Evolutionary conservation across 2,888 invertebrate genomes (phyloP), one percentile per base, ranked within the genome.

Genomic region (Pterostichus madidus): DNA sequence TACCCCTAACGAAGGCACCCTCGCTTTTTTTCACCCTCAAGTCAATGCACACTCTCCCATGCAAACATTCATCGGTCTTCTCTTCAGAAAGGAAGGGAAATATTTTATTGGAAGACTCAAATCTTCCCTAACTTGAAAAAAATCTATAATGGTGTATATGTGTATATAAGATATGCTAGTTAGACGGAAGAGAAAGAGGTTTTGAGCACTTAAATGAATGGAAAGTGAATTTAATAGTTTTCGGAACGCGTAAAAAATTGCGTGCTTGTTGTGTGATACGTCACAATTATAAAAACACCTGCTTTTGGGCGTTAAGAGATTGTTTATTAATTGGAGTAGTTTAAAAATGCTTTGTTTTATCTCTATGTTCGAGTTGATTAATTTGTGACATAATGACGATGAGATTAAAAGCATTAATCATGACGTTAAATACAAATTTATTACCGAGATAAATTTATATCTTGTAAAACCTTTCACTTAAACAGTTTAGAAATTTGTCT

Each of bases 101-200:
- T 85, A 84, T 85, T 83, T 84, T 84, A 76, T 86, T 88, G 89
- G 88, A 79, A 85, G 84, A 86, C 88, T 87, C 82, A 87, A 87
- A 88, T 89, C 89, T 89, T 89, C 89, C 89, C 89, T 89, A 89
- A 89, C 88, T 89, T 87, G 89, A 89, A 86, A 89, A 88, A 90
- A 90, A 90, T 90, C 90, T 89, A 90, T 90, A 90, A 90, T 89
- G 89, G 88, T 89, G 89, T 89, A 89, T 89, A 89, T 89, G 88
- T 89, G 89, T 89, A 89, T 89, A 89, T 89, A 89, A 89, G 89
- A 90, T 90, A 89, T 89, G 89, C 89, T 90, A 89, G 89, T 90
- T 90, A 89, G 89, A 87, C 87, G 87, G 44, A 88, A 88, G 87
- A 88, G 89, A 89, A 89, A 88, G 88, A 89, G 89, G 89, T 89